These are phyloP conservation scores for Auanema sp. DNA, from an alignment of 2,888 invertebrate species.

Conservation along the genomic window DNA sequence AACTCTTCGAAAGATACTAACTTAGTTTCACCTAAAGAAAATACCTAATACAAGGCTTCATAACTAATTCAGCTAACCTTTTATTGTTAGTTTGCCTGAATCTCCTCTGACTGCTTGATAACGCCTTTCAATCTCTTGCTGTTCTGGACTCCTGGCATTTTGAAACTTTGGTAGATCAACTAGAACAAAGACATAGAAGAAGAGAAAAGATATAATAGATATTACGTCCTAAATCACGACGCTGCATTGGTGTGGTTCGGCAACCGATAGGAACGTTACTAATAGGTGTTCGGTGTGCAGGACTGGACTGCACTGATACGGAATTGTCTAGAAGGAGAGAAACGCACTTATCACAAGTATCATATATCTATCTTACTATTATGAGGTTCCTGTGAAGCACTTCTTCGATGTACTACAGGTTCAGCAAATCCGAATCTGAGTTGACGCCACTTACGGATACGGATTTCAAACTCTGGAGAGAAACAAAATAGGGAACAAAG, in stretches of 20 bases:
- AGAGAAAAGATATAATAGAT: neutral
- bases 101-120: neutral
- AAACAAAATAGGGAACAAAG: neutral
- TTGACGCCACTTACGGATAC: slow-evolving; percentile 20
- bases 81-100: slow-evolving; percentile 3
- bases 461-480: slow-evolving; percentile 18
- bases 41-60: neutral
- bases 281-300: slow-evolving; percentile 4
- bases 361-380: slow-evolving; percentile 15
- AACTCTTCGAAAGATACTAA: slow-evolving; percentile 49
- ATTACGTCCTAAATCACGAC: slow-evolving; percentile 10
- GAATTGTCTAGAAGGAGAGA: neutral
- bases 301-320: neutral
- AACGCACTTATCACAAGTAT: slow-evolving; percentile 8
- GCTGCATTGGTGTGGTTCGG: slow-evolving; percentile 18
- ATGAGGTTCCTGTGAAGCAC: slow-evolving; percentile 19
- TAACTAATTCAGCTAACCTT: neutral
- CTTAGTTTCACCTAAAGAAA: neutral
- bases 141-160: neutral
- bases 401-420: slow-evolving; percentile 11
- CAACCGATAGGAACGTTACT: slow-evolving; percentile 15
- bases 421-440: slow-evolving; percentile 19
- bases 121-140: neutral
- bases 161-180: neutral
- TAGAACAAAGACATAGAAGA: neutral